Evolutionary conservation across 2,797 vertebrate genomes (phyloP).

Genomic region (Malacoctenus gilli): DNA sequence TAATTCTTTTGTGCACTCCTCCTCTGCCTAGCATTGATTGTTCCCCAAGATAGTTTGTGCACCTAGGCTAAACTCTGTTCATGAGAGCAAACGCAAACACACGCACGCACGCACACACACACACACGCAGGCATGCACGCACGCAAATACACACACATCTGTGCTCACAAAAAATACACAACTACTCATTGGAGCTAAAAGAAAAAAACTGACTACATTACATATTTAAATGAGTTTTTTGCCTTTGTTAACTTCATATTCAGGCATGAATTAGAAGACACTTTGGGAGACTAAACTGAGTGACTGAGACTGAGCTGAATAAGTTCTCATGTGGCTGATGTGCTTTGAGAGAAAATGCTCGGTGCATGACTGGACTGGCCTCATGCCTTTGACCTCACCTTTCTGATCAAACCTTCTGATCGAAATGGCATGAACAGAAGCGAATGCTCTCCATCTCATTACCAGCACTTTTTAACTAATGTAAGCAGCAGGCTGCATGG

Average conservation of each 20-base stretch:
- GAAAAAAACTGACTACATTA: too few relatives aligned
- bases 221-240: too few relatives aligned
- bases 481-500: constrained; percentile 6
- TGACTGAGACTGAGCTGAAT: too few relatives aligned
- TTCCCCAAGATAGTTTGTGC: constrained; percentile 71
- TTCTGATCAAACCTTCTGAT: constrained; percentile 7
- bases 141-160: constrained; percentile 43
- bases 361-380: constrained; percentile 15
- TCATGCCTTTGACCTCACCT: constrained; percentile 11
- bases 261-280: too few relatives aligned
- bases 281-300: too few relatives aligned
- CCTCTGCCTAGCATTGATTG: constrained; percentile 75
- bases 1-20: constrained; percentile 76
- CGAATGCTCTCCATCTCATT: constrained; percentile 30
- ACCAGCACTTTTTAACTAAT: constrained; percentile 34
- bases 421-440: background rate
- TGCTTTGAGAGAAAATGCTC: constrained; percentile 11
- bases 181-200: too few relatives aligned
- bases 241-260: too few relatives aligned
- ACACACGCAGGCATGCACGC: too few relatives aligned
- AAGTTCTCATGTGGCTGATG: too few relatives aligned
- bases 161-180: too few relatives aligned
- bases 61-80: constrained; percentile 68
- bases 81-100: constrained; percentile 31
- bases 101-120: constrained; percentile 66